Conservation (phyloP, 1,140 invertebrate species). For the Drosophila cardini region DNA sequence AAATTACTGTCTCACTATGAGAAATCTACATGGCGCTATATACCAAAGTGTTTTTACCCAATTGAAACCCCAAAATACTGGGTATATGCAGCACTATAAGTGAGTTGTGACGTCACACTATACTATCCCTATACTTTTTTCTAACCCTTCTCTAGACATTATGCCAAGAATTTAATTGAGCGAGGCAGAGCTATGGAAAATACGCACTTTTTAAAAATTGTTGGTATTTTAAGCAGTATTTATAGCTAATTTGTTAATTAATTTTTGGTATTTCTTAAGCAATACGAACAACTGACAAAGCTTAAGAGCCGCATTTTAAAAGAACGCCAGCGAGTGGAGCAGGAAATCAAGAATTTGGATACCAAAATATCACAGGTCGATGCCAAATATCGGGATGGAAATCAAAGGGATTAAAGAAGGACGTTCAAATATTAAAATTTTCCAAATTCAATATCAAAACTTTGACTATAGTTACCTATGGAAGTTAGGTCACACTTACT, state of each 20-base stretch:
- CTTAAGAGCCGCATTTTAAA: background rate
- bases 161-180: background rate
- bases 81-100: slow-evolving; percentile 4
- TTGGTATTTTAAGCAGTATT: slow-evolving; percentile 5
- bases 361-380: background rate
- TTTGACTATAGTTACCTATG: slow-evolving; percentile 6
- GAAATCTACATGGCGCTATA: background rate
- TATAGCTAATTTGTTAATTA: background rate
- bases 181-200: slow-evolving; percentile 18
- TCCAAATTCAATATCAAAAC: background rate
- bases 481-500: background rate
- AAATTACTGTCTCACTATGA: slow-evolving; percentile 3
- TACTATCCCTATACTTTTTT: background rate
- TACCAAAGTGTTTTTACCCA: background rate
- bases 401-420: background rate
- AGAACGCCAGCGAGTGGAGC: background rate
- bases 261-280: background rate
- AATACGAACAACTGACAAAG: slow-evolving; percentile 14
- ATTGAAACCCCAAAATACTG: background rate
- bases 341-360: background rate
- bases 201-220: slow-evolving; percentile 12
- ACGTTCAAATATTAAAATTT: background rate
- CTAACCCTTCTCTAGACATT: background rate
- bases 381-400: background rate
- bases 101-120: background rate